Base-by-base conservation (phyloP, 2,113 vertebrate species). In the Protomyctophum bolini region DNA sequence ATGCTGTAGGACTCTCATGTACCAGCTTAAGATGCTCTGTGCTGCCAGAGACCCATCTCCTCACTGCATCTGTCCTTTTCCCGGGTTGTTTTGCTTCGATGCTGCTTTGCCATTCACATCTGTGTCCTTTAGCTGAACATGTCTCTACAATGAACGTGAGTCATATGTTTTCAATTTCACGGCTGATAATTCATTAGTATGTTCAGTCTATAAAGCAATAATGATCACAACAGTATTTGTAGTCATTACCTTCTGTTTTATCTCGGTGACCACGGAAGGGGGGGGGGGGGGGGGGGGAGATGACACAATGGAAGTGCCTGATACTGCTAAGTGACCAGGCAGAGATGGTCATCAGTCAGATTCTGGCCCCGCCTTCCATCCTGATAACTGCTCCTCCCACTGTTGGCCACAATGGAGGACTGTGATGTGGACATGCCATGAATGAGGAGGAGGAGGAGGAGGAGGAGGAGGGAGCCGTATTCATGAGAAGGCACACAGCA, bases 341-440 rank as follows among this genome's bases (percentile, higher is more conserved):
- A 41, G 12, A 72, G 28, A 63, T 68, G 56, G 73, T 58, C 67
- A 12, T 51, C 50, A 64, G n/a, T 71, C 62, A 58, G 28, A 59
- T 62, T 67, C 57, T 71, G 72, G 45, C 52, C 48, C 58, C 48
- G 66, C 71, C 68, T 54, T 33, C 60, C 58, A 6, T 46, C 10
- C n/a, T 64, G 33, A 68, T 55, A n/a, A 59, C 58, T 59, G 10
- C 55, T 63, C 66, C 10, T 54, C 47, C 70, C 64, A 62, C 50
- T 70, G 12, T 55, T 57, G 33, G n/a, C 56, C 46, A 75, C 58
- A 10, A 87, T 87, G 83, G 75, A 85, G 29, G 82, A 87, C 50
- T 87, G 78, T 75, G 73, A 86, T 66, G 72, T 87, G 71, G 83
- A 86, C 60, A 84, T 87, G 21, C 21, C 21, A 21, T 21, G 21